Evolutionary conservation across 2,113 vertebrate species (phyloP).

Genomic region (Periophthalmodon schlosseri): DNA sequence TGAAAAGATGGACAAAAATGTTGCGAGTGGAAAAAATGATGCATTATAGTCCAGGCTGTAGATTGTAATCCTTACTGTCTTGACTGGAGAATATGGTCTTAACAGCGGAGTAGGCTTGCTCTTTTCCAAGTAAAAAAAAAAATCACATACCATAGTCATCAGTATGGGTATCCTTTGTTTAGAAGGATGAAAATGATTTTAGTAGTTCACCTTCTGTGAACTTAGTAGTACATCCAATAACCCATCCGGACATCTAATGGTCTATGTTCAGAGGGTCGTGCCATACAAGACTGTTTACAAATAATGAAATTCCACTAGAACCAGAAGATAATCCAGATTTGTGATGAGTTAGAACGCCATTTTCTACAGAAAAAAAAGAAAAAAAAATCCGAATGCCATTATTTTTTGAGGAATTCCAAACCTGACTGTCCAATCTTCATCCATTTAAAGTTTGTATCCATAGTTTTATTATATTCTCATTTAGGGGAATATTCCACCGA

Average conservation of each 20-base stretch:
- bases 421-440: slow-evolving; percentile 19
- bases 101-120: slow-evolving; percentile 40
- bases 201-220: slow-evolving; percentile 29
- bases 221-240: slow-evolving; percentile 49
- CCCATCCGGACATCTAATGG: slow-evolving; percentile 15
- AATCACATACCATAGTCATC: slow-evolving; percentile 29
- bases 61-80: slow-evolving; percentile 66
- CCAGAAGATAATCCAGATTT: slow-evolving; percentile 63
- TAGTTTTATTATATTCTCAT: slow-evolving; percentile 47
- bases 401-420: slow-evolving; percentile 24
- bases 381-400: slow-evolving; percentile 13
- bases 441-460: slow-evolving; percentile 61
- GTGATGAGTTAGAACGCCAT: slow-evolving; percentile 13
- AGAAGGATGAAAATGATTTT: slow-evolving; percentile 7
- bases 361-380: slow-evolving; percentile 17
- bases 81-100: slow-evolving; percentile 22
- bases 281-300: slow-evolving; percentile 13
- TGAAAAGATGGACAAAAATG: slow-evolving; percentile 80
- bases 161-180: slow-evolving; percentile 46
- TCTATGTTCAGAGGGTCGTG: not conserved
- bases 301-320: slow-evolving; percentile 40
- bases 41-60: slow-evolving; percentile 44
- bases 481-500: slow-evolving; percentile 68
- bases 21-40: slow-evolving; percentile 67
- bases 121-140: slow-evolving; percentile 43